Percentiles rank a stretch among this genome's conserved stretches.
Evolutionary conservation across 2,888 invertebrate species (phyloP).

Genomic region (Clitarchus hookeri): DNA sequence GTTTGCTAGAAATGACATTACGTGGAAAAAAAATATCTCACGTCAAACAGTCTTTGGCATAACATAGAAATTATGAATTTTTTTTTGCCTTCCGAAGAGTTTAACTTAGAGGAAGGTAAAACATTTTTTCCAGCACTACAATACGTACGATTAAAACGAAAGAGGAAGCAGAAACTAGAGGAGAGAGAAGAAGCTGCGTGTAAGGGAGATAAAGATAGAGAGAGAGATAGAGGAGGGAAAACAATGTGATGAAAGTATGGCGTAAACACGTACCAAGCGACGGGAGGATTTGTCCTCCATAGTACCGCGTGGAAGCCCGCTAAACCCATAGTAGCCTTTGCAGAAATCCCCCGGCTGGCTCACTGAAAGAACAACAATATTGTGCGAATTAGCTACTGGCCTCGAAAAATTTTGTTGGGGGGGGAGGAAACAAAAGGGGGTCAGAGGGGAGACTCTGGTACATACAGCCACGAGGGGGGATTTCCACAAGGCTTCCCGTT

Average conservation of each 20-base stretch:
- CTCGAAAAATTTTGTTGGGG: constrained; percentile 16
- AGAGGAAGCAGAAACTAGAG: constrained; percentile 43
- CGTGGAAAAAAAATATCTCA: no score
- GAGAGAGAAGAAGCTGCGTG: constrained; percentile 27
- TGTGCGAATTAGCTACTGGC: constrained; percentile 15
- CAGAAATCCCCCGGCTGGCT: constrained; percentile 77
- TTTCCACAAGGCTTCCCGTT: constrained; percentile 26
- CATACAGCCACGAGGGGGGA: constrained; percentile 25
- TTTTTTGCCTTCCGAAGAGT: not conserved
- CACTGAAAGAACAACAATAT: constrained; percentile 27
- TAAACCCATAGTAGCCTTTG: constrained; percentile 75
- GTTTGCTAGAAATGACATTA: no score
- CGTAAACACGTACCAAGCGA: constrained; percentile 69
- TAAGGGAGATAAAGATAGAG: no score
- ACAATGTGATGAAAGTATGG: constrained; percentile 30
- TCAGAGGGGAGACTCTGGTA: not conserved
- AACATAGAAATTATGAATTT: no score
- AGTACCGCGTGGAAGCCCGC: constrained; percentile 61
- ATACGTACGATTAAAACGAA: constrained; percentile 26
- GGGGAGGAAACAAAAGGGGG: not conserved
- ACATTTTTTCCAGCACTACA: not conserved
- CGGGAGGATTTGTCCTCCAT: constrained; percentile 68
- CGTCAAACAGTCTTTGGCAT: no score
- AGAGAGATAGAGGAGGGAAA: constrained; percentile 35
- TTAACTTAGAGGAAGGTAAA: not conserved